A percentile compares a stretch with the other conserved stretches of the same genome.
Conservation (phyloP, 2,113 vertebrate species). For the Megaleporinus macrocephalus region DNA sequence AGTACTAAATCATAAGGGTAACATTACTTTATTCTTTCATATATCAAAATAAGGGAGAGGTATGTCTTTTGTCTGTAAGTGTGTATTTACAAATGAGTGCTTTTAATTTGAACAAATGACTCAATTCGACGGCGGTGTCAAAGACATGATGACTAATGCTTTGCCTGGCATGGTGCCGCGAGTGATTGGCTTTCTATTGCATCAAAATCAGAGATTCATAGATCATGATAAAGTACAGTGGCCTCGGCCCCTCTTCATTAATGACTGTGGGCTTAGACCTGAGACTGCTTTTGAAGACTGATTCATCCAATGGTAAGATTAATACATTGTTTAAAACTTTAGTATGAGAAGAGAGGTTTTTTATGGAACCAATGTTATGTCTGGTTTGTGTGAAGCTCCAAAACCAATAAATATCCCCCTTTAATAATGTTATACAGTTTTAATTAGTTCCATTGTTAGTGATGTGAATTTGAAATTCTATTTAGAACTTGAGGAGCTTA, state of each 20-base stretch:
- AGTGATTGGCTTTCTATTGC: constrained; percentile 84
- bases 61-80: constrained; percentile 71
- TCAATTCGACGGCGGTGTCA: constrained; percentile 79
- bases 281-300: constrained; percentile 55
- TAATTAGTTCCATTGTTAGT: background rate
- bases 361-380: no score
- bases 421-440: background rate
- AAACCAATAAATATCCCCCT: background rate
- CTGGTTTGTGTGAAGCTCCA: background rate
- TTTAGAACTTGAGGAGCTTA: no score
- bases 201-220: constrained; percentile 83
- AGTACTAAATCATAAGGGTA: constrained; percentile 71
- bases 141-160: constrained; percentile 83
- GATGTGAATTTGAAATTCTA: no score
- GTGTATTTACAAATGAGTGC: constrained; percentile 81
- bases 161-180: constrained; percentile 74
- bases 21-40: constrained; percentile 74
- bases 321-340: constrained; percentile 4
- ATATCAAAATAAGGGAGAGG: constrained; percentile 75
- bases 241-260: constrained; percentile 74
- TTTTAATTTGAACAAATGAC: constrained; percentile 84
- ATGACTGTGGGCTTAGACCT: constrained; percentile 61
- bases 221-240: constrained; percentile 80
- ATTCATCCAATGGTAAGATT: constrained; percentile 31
- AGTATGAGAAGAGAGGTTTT: background rate